These are phyloP conservation scores for Alouatta palliata DNA, from an alignment of 2,113 vertebrate species.

Conservation along the genomic window DNA sequence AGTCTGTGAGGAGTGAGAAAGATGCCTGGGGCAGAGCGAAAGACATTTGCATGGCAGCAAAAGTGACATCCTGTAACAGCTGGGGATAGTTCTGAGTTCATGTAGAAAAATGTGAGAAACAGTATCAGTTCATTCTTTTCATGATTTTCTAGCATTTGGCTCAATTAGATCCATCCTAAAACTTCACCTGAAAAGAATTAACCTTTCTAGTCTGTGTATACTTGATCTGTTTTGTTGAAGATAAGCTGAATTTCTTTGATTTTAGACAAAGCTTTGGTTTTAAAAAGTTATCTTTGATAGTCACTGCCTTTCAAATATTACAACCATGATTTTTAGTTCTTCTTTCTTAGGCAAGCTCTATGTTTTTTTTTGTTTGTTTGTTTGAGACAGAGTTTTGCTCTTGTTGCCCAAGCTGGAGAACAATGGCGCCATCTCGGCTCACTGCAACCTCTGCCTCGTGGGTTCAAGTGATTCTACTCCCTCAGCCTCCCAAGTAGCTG, in stretches of 20 bases:
- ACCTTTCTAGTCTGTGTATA: neutral
- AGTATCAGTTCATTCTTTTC: fast-evolving
- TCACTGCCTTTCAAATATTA: neutral
- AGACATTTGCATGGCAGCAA: neutral
- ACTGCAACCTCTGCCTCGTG: too few species aligned
- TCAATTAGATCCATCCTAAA: neutral
- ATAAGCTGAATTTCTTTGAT: neutral
- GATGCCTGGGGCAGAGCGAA: neutral
- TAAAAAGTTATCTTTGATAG: neutral
- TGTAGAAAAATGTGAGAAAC: fast-evolving
- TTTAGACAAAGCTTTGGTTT: neutral
- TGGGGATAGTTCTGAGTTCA: neutral
- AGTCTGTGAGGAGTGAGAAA: too few species aligned
- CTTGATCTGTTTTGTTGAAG: neutral
- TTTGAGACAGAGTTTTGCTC: too few species aligned
- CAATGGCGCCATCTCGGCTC: too few species aligned
- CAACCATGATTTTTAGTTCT: neutral
- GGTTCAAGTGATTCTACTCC: too few species aligned
- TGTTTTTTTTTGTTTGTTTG: too few species aligned
- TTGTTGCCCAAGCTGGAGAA: too few species aligned
- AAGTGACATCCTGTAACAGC: fast-evolving
- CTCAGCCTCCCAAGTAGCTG: too few species aligned
- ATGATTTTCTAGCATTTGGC: neutral
- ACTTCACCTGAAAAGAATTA: neutral
- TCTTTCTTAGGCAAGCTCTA: constrained; percentile 4